Conservation (phyloP, 2,888 invertebrate species). For the Lasioglossum zephyrum region DNA sequence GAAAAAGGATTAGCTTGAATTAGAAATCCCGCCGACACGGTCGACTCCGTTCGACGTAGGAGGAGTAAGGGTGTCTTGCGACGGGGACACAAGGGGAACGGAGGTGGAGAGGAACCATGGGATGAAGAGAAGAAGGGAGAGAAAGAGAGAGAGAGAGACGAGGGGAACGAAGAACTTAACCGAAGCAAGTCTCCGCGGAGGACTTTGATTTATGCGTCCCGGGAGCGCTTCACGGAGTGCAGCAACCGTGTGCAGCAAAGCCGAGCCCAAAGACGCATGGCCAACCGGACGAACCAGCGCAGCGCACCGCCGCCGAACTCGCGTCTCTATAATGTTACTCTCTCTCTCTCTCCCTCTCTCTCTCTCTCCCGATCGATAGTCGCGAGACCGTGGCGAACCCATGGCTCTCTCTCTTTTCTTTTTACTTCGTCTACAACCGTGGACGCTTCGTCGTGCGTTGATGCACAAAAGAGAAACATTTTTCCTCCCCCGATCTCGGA, state of each 20-base stretch:
- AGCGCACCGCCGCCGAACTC: conserved; percentile 61
- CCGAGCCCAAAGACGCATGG: conserved; percentile 75
- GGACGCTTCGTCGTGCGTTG: conserved; percentile 12
- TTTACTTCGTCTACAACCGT: not conserved
- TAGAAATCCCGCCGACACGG: conserved; percentile 76
- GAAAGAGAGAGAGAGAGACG: not conserved
- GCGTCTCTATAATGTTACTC: conserved; percentile 67
- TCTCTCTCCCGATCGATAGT: conserved; percentile 60
- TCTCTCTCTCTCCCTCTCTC: not conserved
- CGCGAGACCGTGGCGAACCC: conserved; percentile 26
- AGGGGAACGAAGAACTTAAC: conserved; percentile 59
- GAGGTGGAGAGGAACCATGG: conserved; percentile 6
- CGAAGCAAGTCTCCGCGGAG: conserved; percentile 74
- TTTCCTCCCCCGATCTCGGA: not conserved
- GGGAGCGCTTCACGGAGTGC: conserved; percentile 75
- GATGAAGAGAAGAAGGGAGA: not conserved
- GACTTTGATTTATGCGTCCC: conserved; percentile 82
- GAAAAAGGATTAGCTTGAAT: conserved; percentile 80
- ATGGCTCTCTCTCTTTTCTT: not conserved
- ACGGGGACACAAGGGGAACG: conserved; percentile 14
- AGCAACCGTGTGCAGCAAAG: conserved; percentile 64
- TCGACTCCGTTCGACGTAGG: conserved; percentile 21
- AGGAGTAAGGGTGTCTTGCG: conserved; percentile 13
- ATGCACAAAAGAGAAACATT: conserved; percentile 28
- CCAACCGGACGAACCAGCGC: conserved; percentile 58